These are phyloP conservation scores for Teleogryllus oceanicus DNA, from an alignment of 2,888 invertebrate genomes.

Conservation along the genomic window DNA sequence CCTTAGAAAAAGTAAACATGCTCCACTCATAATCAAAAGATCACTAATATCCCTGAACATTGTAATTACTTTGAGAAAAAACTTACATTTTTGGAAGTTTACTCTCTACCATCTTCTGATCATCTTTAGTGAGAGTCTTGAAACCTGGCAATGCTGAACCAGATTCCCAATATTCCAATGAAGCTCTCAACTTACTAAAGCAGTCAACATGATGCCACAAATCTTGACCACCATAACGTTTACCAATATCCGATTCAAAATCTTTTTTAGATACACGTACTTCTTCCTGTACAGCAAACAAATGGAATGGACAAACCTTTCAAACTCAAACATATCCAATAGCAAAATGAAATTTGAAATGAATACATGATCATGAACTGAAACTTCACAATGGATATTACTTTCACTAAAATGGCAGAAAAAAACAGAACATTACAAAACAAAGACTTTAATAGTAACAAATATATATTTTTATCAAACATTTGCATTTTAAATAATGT, in stretches of 20 bases:
- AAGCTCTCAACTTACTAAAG: slow-evolving; percentile 71
- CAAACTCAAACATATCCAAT: slow-evolving; percentile 36
- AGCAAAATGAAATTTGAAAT: not conserved
- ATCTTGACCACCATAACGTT: slow-evolving; percentile 77
- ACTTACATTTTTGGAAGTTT: slow-evolving; percentile 59
- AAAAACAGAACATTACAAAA: too few relatives aligned
- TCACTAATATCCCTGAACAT: too few relatives aligned
- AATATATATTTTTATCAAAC: too few relatives aligned
- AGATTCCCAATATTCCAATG: slow-evolving; percentile 67
- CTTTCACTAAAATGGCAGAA: too few relatives aligned
- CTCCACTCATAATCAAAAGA: too few relatives aligned
- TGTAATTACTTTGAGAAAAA: too few relatives aligned
- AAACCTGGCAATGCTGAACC: slow-evolving; percentile 78
- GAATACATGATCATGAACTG: too few relatives aligned
- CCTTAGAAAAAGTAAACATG: too few relatives aligned
- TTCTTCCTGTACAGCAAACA: slow-evolving; percentile 53
- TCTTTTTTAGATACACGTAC: slow-evolving; percentile 80
- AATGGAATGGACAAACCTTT: not conserved
- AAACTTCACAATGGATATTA: too few relatives aligned
- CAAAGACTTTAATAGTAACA: too few relatives aligned
- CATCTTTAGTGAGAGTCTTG: slow-evolving; percentile 64
- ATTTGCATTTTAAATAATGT: too few relatives aligned
- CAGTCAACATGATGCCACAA: slow-evolving; percentile 91
- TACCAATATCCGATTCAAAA: slow-evolving; percentile 74
- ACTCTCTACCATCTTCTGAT: slow-evolving; percentile 60